Percentiles rank a stretch among this genome's conserved stretches.
phyloP scores from a whole-genome alignment of 2,113 vertebrate genomes.

The Trichechus manatus region DNA sequence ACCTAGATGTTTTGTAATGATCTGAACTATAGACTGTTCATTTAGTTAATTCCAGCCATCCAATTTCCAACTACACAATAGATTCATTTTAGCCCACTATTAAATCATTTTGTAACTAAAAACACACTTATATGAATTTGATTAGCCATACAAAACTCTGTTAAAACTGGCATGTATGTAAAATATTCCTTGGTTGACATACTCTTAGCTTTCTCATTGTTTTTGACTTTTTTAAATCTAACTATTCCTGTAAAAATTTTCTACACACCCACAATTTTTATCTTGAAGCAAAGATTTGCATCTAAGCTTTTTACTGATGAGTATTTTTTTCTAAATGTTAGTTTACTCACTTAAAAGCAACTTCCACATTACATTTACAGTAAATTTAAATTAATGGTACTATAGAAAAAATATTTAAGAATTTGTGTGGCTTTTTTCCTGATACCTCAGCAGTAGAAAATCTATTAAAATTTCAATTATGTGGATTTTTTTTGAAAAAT shows the following conservation, averaged over 20 bases:
- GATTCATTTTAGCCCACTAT: background rate
- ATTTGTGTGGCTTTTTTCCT: background rate
- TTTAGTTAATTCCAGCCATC: background rate
- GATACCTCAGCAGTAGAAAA: background rate
- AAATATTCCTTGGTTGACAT: background rate
- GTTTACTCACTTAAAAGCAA: constrained; percentile 7
- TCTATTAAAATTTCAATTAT: background rate
- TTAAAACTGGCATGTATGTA: background rate
- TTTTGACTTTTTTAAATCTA: background rate
- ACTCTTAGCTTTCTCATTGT: background rate
- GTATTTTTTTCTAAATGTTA: background rate
- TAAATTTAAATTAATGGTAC: background rate
- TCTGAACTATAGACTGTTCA: background rate
- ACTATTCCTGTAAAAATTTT: background rate
- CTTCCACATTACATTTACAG: background rate
- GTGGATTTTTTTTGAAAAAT: background rate
- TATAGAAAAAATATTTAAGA: background rate
- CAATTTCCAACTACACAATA: background rate
- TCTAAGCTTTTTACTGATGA: background rate
- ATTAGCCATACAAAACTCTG: background rate
- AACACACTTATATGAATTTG: background rate
- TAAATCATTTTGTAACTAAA: constrained; percentile 14
- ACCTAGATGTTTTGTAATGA: background rate
- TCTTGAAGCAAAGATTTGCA: background rate
- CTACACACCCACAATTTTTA: background rate